Base-by-base conservation (phyloP, 2,888 invertebrate genomes). In the Amphipyra tragopoginis region DNA sequence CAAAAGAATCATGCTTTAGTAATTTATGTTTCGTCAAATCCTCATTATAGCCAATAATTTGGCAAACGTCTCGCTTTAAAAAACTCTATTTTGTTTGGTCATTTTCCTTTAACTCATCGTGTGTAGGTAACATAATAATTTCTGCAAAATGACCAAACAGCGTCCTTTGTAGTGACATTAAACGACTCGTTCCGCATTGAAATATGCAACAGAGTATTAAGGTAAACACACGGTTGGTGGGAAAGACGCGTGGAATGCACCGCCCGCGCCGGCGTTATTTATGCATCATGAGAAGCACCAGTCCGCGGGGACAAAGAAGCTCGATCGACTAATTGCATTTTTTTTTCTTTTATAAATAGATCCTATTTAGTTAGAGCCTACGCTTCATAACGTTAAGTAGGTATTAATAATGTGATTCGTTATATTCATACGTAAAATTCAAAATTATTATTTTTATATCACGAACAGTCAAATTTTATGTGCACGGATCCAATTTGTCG, bases 251-350 rank as follows among this genome's bases (percentile, higher is more conserved):
- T 10, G 48, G 45, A 38, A 49, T 74, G 77, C 72, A 77, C 38
- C 48, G 14, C 40, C 13, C n/a, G 15, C 45, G 15, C 40, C 13
- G 13, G 15, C 45, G 15, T 70, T 52, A 70, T 43, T 71, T 57
- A 80, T 72, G 62, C 57, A 75, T 44, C 15, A 51, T 81, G 81
- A 26, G 75, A 75, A 82, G n/a, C 50, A 52, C 26, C 71, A 75
- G 9, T 49, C 47, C 26, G 53, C 47, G 49, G 13, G 10, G 34
- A 21, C 10, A 21, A 38, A 39, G 13, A 10, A 40, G 11, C 8
- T 33, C 13, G 45, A 54, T 47, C 29, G 11, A 29, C 10, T 44
- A 39, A 26, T 10, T 13, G 34, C 21, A n/a, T 7, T 29, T 10
- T 39, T 34, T 39, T 34, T 36, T 43, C 15, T 26, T 13, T 5